Base-by-base conservation (phyloP, 2,797 vertebrate genomes). In the Coreius guichenoti region DNA sequence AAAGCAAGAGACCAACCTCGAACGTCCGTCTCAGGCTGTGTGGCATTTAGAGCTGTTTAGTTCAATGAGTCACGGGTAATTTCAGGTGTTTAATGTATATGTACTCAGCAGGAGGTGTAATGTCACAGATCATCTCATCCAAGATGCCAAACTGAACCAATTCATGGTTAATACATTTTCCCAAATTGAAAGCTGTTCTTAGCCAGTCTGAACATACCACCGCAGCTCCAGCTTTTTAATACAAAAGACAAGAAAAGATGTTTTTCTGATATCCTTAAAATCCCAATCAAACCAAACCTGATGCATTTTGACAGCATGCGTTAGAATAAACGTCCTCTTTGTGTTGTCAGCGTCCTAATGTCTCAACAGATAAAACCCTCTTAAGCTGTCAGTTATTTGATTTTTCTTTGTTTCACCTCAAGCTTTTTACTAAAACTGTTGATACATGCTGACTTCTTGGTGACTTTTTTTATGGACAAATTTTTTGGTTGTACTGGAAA, bases 81-180 rank as follows among this genome's bases (percentile, higher is more conserved):
- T 43, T 83, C 43, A 49, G 70, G 70, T 75, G 81, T 75, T 82
- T 63, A 49, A 49, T 75, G 29, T 75, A 63, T 26, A 63, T 11
- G 65, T 33, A 43, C 67, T 36, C 54, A 29, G 26, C 68, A 31
- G 61, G 81, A 75, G 43, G 58, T 23, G 58, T 51, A 33, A 65
- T 39, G 21, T 67, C 72, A 75, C 69, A 63, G 29, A 75, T 74
- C 70, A 47, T 23, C 39, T 82, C 54, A 82, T 81, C 9, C 5
- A 39, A 43, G 47, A 56, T 80, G 47, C n/a, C 11, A 61, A 26
- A 72, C 31, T 36, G 49, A 54, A 81, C 67, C 33, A 43, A 43
- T 81, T 81, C 1, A 8, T 72, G 49, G 16, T 39, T 39, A 69
- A 47, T 39, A 13, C 29, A 58, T 72, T 58, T 9, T 11, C 47